Conservation (phyloP, 2,888 invertebrate genomes). For the Cerastis leucographa region DNA sequence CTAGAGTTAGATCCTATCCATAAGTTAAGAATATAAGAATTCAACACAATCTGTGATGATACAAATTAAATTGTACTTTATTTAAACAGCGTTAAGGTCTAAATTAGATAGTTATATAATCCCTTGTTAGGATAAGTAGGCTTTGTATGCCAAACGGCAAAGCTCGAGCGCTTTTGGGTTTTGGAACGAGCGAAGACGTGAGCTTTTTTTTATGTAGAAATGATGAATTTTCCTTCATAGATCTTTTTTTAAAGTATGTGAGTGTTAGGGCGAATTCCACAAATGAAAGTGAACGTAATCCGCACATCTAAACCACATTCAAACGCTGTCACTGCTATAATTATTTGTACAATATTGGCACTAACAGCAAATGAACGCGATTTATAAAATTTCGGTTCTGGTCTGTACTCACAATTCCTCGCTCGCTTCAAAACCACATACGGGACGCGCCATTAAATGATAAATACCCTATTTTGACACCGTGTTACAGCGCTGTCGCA, state of each 20-base stretch:
- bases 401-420: background rate
- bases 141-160: constrained; percentile 72
- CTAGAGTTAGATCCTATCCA: constrained; percentile 82
- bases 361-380: background rate
- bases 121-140: constrained; percentile 68
- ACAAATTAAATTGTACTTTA: constrained; percentile 72
- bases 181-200: constrained; percentile 32
- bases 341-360: background rate
- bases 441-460: constrained; percentile 54
- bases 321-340: background rate
- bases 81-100: constrained; percentile 60
- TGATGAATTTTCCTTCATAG: background rate
- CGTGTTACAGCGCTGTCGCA: constrained; percentile 71
- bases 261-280: background rate
- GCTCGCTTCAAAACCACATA: constrained; percentile 36
- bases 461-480: constrained; percentile 83
- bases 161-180: constrained; percentile 72
- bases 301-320: background rate
- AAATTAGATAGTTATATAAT: constrained; percentile 68
- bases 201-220: no score
- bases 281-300: background rate
- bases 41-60: constrained; percentile 60
- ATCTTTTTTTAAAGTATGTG: background rate
- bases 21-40: constrained; percentile 60
- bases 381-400: background rate